Evolutionary conservation across 2,797 vertebrate species (phyloP).

Genomic region (Helicolenus hilgendorfi): DNA sequence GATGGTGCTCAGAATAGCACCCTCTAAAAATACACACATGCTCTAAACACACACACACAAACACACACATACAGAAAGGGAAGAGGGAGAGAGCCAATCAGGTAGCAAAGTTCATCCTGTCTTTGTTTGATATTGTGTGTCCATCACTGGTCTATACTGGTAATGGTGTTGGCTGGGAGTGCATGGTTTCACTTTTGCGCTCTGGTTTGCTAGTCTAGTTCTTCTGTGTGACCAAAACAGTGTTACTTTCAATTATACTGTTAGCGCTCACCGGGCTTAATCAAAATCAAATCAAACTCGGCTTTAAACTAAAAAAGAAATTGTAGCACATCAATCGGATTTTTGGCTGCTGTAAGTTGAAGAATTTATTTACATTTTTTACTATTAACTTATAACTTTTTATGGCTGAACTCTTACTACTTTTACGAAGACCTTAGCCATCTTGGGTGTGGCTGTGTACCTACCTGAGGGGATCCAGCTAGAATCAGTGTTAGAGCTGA

Average conservation of each 20-base stretch:
- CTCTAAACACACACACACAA: neutral
- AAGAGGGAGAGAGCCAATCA: neutral
- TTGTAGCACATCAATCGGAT: neutral
- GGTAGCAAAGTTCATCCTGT: slow-evolving; percentile 11
- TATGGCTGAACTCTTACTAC: neutral
- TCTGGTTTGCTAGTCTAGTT: neutral
- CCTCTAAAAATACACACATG: slow-evolving; percentile 73
- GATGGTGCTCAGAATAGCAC: slow-evolving; percentile 76
- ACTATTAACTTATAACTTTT: neutral
- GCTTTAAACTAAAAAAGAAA: neutral
- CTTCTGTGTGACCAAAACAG: neutral
- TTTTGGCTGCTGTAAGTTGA: neutral
- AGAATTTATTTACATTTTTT: neutral
- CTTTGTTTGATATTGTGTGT: slow-evolving; percentile 37
- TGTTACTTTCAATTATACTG: neutral
- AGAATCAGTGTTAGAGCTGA: neutral
- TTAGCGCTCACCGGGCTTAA: neutral
- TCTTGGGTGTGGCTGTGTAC: neutral
- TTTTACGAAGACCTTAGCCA: neutral
- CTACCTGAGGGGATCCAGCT: neutral
- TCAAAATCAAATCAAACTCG: too few relatives aligned
- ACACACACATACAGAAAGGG: neutral
- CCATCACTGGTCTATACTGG: neutral
- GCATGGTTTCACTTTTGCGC: slow-evolving; percentile 8
- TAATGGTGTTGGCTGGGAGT: neutral